Evolutionary conservation across 2,797 vertebrate genomes (phyloP).

Genomic region (Pempheris klunzingeri): DNA sequence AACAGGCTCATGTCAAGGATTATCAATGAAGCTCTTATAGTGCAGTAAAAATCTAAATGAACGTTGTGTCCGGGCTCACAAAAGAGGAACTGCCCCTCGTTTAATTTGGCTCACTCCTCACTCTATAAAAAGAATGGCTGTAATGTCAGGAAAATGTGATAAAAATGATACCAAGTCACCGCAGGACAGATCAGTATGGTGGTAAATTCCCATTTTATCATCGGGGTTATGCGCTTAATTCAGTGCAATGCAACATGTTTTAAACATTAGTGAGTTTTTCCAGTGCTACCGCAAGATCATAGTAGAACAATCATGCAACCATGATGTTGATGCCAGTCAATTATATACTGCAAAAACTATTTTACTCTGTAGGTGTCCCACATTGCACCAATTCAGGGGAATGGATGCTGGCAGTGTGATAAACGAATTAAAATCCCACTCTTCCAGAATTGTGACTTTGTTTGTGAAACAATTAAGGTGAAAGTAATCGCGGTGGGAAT

Average conservation of each 20-base stretch:
- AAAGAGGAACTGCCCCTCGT: conserved; percentile 46
- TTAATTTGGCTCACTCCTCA: conserved; percentile 43
- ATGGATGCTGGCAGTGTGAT: not conserved
- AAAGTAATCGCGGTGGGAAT: conserved; percentile 26
- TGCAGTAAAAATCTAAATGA: conserved; percentile 49
- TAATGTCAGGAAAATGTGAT: conserved; percentile 15
- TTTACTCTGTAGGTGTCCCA: not conserved
- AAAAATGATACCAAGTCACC: conserved; percentile 19
- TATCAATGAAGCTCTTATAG: conserved; percentile 48
- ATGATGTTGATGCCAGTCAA: not conserved
- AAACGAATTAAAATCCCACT: conserved; percentile 19
- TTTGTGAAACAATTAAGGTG: conserved; percentile 39
- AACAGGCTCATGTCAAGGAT: conserved; percentile 40
- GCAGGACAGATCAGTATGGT: not conserved
- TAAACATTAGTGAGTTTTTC: not conserved
- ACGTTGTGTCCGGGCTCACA: conserved; percentile 47
- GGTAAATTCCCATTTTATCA: not conserved
- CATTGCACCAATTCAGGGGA: not conserved
- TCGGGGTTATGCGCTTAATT: not conserved
- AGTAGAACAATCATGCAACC: not conserved
- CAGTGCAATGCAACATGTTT: not conserved
- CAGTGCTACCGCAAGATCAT: not conserved
- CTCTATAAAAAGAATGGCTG: conserved; percentile 36
- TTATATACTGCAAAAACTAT: not conserved
- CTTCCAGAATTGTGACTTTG: conserved; percentile 15